Conservation (phyloP, 2,113 vertebrate genomes). For the Acanthochromis polyacanthus region DNA sequence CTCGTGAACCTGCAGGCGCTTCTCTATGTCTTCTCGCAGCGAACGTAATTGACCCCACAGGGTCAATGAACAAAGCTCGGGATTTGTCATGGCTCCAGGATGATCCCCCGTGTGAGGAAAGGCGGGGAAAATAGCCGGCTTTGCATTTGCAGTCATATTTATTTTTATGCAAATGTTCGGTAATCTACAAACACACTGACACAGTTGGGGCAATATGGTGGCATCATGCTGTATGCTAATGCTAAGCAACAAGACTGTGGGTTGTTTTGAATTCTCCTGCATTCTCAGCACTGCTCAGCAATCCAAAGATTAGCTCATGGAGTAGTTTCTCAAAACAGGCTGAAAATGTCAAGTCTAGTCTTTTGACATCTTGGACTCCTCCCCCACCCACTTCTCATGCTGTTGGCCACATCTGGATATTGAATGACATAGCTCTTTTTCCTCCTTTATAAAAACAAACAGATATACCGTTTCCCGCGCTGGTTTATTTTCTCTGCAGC, state of each 20-base stretch:
- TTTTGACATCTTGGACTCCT: constrained; percentile 34
- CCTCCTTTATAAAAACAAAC: neutral
- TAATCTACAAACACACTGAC: constrained; percentile 60
- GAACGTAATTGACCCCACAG: constrained; percentile 74
- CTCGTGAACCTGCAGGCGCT: constrained; percentile 58
- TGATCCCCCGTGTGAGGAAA: constrained; percentile 47
- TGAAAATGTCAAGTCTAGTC: constrained; percentile 40
- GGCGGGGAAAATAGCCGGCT: constrained; percentile 23
- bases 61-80: constrained; percentile 71
- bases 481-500: constrained; percentile 25
- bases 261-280: constrained; percentile 49
- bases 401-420: constrained; percentile 1
- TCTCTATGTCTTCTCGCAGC: constrained; percentile 40
- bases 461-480: neutral
- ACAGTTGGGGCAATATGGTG: constrained; percentile 46
- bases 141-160: constrained; percentile 54
- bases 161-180: constrained; percentile 73
- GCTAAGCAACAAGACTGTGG: constrained; percentile 35
- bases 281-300: constrained; percentile 53
- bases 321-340: constrained; percentile 38
- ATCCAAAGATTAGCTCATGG: constrained; percentile 51
- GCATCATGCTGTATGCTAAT: constrained; percentile 51
- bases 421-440: constrained; percentile 3
- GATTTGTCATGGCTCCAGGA: constrained; percentile 54
- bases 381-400: neutral